Evolutionary conservation across 2,797 vertebrate genomes (phyloP), one percentile per base, ranked within the genome.

Genomic region (Craterocephalus amniculus): DNA sequence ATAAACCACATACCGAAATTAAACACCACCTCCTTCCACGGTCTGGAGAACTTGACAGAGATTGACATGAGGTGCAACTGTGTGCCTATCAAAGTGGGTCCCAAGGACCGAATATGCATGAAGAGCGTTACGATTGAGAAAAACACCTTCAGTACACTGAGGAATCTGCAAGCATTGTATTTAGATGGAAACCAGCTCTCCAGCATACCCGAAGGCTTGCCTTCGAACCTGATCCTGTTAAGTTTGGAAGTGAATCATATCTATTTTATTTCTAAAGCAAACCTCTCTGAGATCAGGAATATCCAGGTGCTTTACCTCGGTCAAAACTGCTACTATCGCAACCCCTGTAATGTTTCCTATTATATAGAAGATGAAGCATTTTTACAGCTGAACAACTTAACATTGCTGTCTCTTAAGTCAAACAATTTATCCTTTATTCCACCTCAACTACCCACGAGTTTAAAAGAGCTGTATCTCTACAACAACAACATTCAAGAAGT

Each of bases 61-160:
- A 95, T 99, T 2, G 97, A 99, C 87, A 94, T 99, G 88, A 94
- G 96, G 74, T 99, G 97, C 89, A 99, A 99, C 89, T 99, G 97
- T 38, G 83, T 99, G 62, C 97, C 97, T 22, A 57, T 92, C 75
- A 96, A 81, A 87, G 57, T 97, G 1, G 97, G 97, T 0, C 95
- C 97, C 9, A 98, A 98, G 85, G 89, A 97, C 59, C 68, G 56
- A 0, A 64, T 97, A n/a, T 99, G 97, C 63, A 91, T 8, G 0
- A 62, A 18, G 1, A 89, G 61, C 1, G 77, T 94, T 0, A 74
- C 76, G 5, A 93, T 99, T 12, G 72, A 94, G 40, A 84, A 93
- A 5, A 79, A 92, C 11, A 95, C 94, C 64, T 98, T 99, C 72
- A 87, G 83, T 43, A 55, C 76, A 38, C 91, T 99, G 45, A 87